Evolutionary conservation across 30 jellyfish, hydroid and myxozoan genomes (phyloP), one percentile per base, ranked within the genome.

Genomic region (Clytia hemisphaerica): DNA sequence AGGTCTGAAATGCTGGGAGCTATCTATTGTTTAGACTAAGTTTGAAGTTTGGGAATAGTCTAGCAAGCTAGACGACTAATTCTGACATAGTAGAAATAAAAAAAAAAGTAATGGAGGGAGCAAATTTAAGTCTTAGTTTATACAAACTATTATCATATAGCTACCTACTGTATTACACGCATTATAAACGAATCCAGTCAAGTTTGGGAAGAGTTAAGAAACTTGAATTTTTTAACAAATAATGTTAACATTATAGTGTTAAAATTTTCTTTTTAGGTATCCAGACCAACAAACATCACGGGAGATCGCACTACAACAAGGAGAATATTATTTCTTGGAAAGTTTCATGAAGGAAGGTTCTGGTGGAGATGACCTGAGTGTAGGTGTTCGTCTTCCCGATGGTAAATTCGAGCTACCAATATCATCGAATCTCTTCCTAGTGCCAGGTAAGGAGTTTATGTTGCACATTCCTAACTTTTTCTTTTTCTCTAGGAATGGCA

Each of bases 301-400:
- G 14, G 83, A 85, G 4, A 77, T 90, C 73, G 45, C 33, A 4
- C 68, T 90, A 58, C 76, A 75, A 38, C 69, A 75, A 58, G 94
- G 76, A 57, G 51, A 76, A 40, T 81, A 72, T 55, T 90, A 78
- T 47, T 90, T 90, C 68, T 58, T 90, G 91, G 98, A 90, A 40
- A 79, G 97, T 16, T 80, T 82, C 62, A 90, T 90, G 98, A 90
- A 83, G 51, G 98, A 90, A 42, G 95, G 98, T 16, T 69, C 95
- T 1, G 93, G 91, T 0, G 95, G 98, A 19, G 98, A 90, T 53
- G 88, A 90, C 45, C 62, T 90, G 12, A 74, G 97, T 44, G 70
- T 90, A 29, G 98, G 95, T n/a, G 88, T 90, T 12, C 85, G 86
- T 26, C 37, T 74, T 19, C 98, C 98, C 2, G 82, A 73, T 66